Conservation (phyloP, 2,797 vertebrate species). For the Chiloscyllium punctatum region DNA sequence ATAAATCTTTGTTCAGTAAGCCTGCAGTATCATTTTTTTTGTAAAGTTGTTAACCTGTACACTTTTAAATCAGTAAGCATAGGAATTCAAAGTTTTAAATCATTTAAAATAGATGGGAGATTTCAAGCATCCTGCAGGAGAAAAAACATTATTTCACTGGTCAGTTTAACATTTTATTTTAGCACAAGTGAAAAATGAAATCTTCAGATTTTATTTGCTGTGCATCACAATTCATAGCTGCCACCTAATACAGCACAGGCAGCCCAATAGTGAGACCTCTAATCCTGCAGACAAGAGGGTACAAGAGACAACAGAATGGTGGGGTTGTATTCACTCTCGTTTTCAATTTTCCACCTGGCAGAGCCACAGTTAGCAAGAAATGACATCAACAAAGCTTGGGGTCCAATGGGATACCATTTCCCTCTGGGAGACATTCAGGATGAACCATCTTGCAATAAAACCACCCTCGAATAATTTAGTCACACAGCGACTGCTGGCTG, state of each 20-base stretch:
- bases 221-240: background rate
- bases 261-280: background rate
- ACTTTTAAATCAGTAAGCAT: background rate
- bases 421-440: constrained; percentile 2
- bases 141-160: background rate
- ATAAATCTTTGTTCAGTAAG: background rate
- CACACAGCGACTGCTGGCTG: constrained; percentile 6
- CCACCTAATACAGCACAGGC: background rate
- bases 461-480: constrained; percentile 15
- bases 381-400: background rate
- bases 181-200: background rate
- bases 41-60: background rate
- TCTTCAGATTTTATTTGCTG: background rate
- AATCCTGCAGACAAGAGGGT: background rate
- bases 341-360: background rate
- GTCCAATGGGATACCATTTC: background rate
- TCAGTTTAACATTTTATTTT: background rate
- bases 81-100: background rate
- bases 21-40: background rate
- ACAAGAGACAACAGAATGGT: too few relatives aligned
- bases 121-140: background rate
- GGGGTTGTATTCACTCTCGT: background rate
- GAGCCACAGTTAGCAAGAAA: background rate
- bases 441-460: background rate
- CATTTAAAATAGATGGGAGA: background rate